phyloP scores from a whole-genome alignment of 2,797 vertebrate species.

The Remorina albescens region DNA sequence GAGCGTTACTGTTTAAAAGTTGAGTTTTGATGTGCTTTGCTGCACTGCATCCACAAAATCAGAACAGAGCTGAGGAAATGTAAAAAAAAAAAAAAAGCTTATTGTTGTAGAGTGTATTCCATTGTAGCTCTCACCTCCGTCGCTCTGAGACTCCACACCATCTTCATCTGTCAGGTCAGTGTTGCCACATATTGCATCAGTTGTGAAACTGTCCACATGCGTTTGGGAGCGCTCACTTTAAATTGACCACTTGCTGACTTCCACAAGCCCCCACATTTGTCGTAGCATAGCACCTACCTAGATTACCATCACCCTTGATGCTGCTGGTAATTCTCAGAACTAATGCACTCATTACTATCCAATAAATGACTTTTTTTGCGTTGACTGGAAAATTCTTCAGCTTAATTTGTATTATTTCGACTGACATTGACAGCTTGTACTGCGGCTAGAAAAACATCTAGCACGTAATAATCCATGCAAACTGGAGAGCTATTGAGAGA shows the following conservation, averaged over 20 bases:
- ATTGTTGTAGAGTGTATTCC: constrained; percentile 34
- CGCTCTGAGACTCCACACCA: not conserved
- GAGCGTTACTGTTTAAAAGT: not conserved
- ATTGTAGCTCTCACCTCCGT: constrained; percentile 4
- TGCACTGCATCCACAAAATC: constrained; percentile 22
- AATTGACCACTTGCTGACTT: constrained; percentile 30
- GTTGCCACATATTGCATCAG: constrained; percentile 22
- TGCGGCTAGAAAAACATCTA: too few species aligned
- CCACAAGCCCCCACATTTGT: not conserved
- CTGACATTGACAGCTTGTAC: not conserved
- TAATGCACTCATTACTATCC: not conserved
- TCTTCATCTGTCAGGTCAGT: constrained; percentile 23
- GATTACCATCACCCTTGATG: not conserved
- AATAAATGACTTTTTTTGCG: not conserved
- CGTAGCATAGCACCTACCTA: not conserved
- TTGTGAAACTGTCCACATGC: constrained; percentile 20
- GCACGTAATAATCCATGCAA: not conserved
- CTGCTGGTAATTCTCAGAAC: not conserved
- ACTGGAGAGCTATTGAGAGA: not conserved
- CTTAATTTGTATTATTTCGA: not conserved
- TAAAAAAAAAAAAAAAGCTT: constrained; percentile 37
- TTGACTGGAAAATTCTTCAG: not conserved
- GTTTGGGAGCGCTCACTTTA: constrained; percentile 3
- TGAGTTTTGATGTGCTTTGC: constrained; percentile 17
- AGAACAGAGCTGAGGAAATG: constrained; percentile 16